phyloP scores from a whole-genome alignment of 2,113 vertebrate genomes.

The Hucho hucho region DNA sequence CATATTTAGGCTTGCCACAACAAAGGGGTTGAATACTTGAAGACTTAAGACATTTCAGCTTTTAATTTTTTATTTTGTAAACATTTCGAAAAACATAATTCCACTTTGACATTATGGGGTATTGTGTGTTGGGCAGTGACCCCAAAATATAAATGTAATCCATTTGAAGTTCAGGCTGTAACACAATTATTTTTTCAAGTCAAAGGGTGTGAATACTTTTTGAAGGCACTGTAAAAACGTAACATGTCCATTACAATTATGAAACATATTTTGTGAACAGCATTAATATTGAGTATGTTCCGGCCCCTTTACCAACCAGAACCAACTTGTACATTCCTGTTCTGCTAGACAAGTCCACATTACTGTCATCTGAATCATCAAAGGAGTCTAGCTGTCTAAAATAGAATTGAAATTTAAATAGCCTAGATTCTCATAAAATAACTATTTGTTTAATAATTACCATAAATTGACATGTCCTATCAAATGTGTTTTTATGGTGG shows the following conservation, averaged over 20 bases:
- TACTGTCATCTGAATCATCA: neutral
- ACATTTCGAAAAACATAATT: too few relatives aligned
- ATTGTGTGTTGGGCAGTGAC: too few relatives aligned
- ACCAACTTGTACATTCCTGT: neutral
- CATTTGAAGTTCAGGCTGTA: neutral
- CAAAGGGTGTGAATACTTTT: neutral
- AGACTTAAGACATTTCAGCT: too few relatives aligned
- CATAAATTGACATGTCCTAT: too few relatives aligned
- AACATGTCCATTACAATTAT: neutral
- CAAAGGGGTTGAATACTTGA: too few relatives aligned
- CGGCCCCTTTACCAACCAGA: neutral
- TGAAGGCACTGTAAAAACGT: neutral
- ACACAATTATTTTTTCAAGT: neutral
- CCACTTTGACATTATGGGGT: too few relatives aligned
- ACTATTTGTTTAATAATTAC: neutral
- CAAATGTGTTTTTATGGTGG: too few relatives aligned
- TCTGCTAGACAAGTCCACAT: neutral
- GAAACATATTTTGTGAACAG: neutral
- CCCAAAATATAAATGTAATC: neutral
- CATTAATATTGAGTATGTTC: neutral
- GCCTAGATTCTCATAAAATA: neutral
- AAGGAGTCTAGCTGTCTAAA: neutral
- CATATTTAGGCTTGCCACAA: too few relatives aligned
- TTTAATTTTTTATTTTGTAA: too few relatives aligned
- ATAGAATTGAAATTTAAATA: neutral